Base-by-base conservation (phyloP, 2,113 vertebrate species). In the Vulpes lagopus region DNA sequence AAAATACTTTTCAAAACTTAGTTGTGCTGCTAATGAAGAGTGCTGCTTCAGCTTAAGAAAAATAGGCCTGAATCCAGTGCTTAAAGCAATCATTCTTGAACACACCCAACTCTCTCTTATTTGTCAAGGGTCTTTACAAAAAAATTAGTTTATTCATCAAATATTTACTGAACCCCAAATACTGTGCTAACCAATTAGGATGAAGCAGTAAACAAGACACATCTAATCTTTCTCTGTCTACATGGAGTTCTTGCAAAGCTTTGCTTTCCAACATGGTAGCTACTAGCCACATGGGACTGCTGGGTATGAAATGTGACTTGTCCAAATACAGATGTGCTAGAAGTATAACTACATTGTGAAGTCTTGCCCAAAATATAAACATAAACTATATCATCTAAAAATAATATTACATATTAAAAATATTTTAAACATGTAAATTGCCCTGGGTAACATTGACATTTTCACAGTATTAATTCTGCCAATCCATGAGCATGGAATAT, bases 1-100 rank as follows among this genome's bases (percentile, higher is more conserved):
- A 71, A 93, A 95, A 81, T 15, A 92, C 38, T 94, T 97, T 95
- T 84, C 30, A 92, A 96, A 96, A 78, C 79, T 79, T 90, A 55
- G 51, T 11, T 69, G 23, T 93, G 35, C 14, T 38, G 32, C 76
- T 97, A 96, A 94, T 92, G 64, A 97, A 96, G 79, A 85, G 2
- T 67, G n/a, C 23, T 96, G 5, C 49, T 85, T 76, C 82, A 49
- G 6, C 59, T 25, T 78, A 11, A 49, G 89, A 88, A 85, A 90
- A 51, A 65, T 4, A 43, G n/a, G 17, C 57, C 20, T 20, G 14
- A 49, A 85, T 79, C 55, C 9, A 74, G 10, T 67, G 11, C 59
- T 96, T 60, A 95, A 0, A 74, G 20, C 16, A 65, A 55, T 78
- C 30, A 71, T 91, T 92, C 53, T 79, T 94, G 14, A 27, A 89